Evolutionary conservation across 2,113 vertebrate species (phyloP).

Genomic region (Lepus americanus): DNA sequence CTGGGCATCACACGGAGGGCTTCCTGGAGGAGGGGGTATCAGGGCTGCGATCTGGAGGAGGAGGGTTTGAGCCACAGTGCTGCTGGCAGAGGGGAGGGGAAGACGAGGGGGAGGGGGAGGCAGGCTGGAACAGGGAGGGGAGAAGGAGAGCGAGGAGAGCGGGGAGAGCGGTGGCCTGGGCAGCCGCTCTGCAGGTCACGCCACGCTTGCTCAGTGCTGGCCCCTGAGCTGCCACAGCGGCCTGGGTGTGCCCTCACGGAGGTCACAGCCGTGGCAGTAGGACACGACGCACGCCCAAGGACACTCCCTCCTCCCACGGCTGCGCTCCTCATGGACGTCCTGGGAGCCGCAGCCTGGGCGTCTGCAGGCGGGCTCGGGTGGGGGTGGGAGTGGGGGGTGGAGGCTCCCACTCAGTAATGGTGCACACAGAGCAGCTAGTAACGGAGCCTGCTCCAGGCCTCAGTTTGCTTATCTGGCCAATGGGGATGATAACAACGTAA

Average conservation of each 20-base stretch:
- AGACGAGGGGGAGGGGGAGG: neutral
- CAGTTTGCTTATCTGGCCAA: neutral
- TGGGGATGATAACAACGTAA: neutral
- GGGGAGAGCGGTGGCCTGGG: neutral
- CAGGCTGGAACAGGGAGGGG: fast-evolving
- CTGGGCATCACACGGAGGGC: neutral
- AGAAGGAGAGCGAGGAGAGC: too few relatives aligned
- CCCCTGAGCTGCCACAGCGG: neutral
- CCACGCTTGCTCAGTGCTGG: neutral
- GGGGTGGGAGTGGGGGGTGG: too few relatives aligned
- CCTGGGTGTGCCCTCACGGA: neutral
- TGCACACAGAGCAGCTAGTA: too few relatives aligned
- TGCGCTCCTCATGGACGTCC: neutral
- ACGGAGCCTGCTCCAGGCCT: neutral
- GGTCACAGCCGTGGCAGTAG: neutral
- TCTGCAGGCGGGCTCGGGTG: too few relatives aligned
- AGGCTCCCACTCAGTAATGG: too few relatives aligned
- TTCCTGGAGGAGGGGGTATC: neutral
- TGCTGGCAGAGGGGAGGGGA: neutral
- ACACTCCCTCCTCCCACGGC: neutral
- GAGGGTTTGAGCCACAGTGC: neutral
- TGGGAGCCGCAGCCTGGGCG: neutral
- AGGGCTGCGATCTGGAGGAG: neutral
- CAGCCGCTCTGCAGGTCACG: neutral
- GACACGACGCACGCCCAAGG: too few relatives aligned